Evolutionary conservation across 1,140 invertebrate species (phyloP), one percentile per base, ranked within the genome.

Genomic region (Bemisia tabaci): DNA sequence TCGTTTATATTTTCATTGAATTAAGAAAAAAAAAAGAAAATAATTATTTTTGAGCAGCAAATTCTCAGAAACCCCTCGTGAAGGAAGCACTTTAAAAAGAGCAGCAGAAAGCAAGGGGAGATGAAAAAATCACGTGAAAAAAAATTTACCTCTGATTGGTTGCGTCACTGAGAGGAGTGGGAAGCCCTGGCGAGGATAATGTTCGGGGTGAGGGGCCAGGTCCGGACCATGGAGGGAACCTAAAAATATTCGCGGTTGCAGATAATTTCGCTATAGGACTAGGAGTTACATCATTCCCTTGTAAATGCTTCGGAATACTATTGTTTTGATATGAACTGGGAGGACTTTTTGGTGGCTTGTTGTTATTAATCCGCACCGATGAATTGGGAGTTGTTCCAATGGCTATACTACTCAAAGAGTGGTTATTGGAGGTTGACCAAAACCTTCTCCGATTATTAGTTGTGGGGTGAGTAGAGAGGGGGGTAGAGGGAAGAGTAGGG

Each of bases 161-260:
- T 62, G 66, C 59, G 25, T 71, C 70, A 65, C 68, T 23, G 68
- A 77, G 77, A 73, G 77, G 77, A 71, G 80, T 78, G 61, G 81
- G 75, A 66, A 81, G 78, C 75, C 79, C 80, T 62, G 81, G 80
- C 62, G 80, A 82, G 71, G 81, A 82, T 1, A 79, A 76, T 62
- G 80, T 80, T 69, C 79, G 74, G 65, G 80, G 70, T 5, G 73
- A 72, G 23, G 69, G 68, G 17, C 67, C 69, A 2, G 69, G 68
- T n/a, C 67, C 69, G 5, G 74, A 73, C 70, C 73, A 73, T 9
- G 72, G 74, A 26, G 77, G 76, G 65, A 75, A 73, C 64, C 74
- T 69, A 68, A 77, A 77, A 59, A 22, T 59, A 68, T 62, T 24
- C 64, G 27, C 21, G 60, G 61, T 62, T 12, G 12, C 48, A 59